phyloP scores from a whole-genome alignment of 2,888 invertebrate species.

The Pecten maximus region DNA sequence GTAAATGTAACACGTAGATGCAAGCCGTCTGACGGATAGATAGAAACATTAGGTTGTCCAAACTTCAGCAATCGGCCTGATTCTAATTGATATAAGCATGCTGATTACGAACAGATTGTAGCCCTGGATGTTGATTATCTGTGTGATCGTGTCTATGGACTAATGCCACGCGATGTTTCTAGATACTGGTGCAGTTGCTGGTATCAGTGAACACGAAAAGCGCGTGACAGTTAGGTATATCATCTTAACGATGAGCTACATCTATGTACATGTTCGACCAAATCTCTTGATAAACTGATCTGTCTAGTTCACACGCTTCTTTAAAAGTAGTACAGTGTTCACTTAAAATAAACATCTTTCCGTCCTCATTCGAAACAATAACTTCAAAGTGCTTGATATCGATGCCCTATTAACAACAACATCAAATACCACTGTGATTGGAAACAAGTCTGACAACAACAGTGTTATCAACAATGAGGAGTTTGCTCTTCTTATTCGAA shows the following conservation, averaged over 20 bases:
- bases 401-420: too few relatives aligned
- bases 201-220: not conserved
- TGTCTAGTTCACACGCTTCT: too few relatives aligned
- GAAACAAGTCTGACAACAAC: too few relatives aligned
- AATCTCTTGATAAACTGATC: not conserved
- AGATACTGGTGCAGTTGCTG: not conserved
- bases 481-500: too few relatives aligned
- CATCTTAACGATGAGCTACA: not conserved
- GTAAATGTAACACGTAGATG: too few relatives aligned
- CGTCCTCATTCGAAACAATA: too few relatives aligned
- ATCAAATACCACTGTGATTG: too few relatives aligned
- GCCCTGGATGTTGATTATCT: not conserved
- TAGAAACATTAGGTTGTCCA: not conserved
- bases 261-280: not conserved
- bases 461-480: too few relatives aligned
- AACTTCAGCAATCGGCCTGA: not conserved
- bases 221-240: not conserved
- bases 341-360: too few relatives aligned
- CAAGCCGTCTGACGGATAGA: not conserved
- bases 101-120: not conserved
- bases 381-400: too few relatives aligned
- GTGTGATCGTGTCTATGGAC: not conserved
- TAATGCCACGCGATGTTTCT: not conserved
- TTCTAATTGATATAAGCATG: not conserved
- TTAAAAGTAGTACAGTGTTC: too few relatives aligned